phyloP scores from a whole-genome alignment of 1,140 invertebrate species.

The Brachionus rubens region DNA sequence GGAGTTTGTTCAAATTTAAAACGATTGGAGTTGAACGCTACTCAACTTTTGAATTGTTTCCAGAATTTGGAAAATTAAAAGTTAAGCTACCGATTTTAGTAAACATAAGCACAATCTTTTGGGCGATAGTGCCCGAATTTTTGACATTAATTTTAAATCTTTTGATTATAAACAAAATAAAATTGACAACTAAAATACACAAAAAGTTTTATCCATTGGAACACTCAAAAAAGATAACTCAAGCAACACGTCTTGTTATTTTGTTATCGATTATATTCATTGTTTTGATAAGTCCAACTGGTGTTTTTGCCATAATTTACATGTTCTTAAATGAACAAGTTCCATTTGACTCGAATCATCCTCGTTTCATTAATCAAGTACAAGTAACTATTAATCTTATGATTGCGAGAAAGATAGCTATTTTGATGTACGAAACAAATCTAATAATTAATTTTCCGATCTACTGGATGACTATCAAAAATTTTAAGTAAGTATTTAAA shows the following conservation, averaged over 20 bases:
- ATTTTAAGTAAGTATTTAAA: slow-evolving; percentile 43
- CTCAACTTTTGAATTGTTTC: slow-evolving; percentile 15
- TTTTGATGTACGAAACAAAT: slow-evolving; percentile 40
- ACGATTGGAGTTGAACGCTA: slow-evolving; percentile 8
- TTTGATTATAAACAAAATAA: slow-evolving; percentile 33
- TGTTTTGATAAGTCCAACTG: slow-evolving; percentile 23
- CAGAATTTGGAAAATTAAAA: background rate
- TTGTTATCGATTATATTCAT: slow-evolving; percentile 33
- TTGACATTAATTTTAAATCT: slow-evolving; percentile 33
- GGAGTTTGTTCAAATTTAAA: slow-evolving; percentile 37
- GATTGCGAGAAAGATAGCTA: slow-evolving; percentile 23
- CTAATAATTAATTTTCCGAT: slow-evolving; percentile 30
- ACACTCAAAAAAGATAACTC: slow-evolving; percentile 12
- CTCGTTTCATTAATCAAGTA: too few species aligned
- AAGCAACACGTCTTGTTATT: slow-evolving; percentile 28
- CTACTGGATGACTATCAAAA: slow-evolving; percentile 25
- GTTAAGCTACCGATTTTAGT: background rate
- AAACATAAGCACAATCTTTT: slow-evolving; percentile 22
- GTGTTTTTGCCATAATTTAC: background rate
- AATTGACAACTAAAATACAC: background rate
- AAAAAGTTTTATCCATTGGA: background rate
- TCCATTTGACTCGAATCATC: background rate
- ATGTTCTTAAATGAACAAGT: background rate
- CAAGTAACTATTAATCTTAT: background rate
- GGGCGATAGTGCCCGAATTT: slow-evolving; percentile 36